Evolutionary conservation across 2,797 vertebrate genomes (phyloP).

Genomic region (Propithecus deckenii): DNA sequence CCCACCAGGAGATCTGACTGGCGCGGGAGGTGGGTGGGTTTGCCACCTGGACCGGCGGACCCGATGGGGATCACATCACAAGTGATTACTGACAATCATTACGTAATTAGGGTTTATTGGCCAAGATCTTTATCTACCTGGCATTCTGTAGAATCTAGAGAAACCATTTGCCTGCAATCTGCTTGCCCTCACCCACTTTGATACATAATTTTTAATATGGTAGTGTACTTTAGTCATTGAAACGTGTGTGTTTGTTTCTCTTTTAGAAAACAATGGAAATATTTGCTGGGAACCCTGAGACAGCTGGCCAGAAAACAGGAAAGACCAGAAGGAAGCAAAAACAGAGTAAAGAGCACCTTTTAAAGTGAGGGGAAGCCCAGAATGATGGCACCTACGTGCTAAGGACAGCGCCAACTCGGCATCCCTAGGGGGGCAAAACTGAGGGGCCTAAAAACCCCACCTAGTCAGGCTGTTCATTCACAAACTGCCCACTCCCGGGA

Average conservation of each 20-base stretch:
- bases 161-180: background rate
- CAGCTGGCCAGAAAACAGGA: background rate
- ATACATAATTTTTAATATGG: background rate
- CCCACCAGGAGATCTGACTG: background rate
- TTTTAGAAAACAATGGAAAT: background rate
- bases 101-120: background rate
- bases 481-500: background rate
- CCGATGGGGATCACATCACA: background rate
- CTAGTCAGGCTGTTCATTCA: background rate
- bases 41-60: background rate
- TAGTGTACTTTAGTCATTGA: background rate
- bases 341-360: background rate
- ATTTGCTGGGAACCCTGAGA: background rate
- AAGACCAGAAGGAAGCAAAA: background rate
- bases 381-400: background rate
- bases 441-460: background rate
- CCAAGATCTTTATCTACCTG: background rate
- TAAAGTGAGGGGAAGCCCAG: background rate
- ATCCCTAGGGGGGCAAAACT: background rate
- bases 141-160: background rate
- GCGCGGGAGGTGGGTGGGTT: background rate
- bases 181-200: background rate
- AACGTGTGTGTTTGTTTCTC: background rate
- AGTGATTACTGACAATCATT: background rate
- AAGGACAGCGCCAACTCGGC: background rate